Percentiles rank a stretch among this genome's conserved stretches.
Evolutionary conservation across 1,140 invertebrate genomes (phyloP).

Genomic region (Forficula auricularia): DNA sequence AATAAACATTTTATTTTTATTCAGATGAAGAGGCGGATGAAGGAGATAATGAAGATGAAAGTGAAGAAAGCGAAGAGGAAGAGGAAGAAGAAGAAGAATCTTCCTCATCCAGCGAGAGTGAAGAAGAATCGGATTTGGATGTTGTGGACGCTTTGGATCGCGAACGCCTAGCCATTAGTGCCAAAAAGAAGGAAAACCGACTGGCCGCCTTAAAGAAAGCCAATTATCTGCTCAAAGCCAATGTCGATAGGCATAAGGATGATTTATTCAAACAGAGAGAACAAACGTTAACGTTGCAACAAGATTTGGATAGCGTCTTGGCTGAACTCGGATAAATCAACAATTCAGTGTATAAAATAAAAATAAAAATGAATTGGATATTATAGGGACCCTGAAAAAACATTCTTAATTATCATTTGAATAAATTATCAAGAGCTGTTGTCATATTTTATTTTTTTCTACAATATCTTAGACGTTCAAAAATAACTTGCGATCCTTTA

Average conservation of each 20-base stretch:
- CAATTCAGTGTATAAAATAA: background rate
- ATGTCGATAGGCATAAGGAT: constrained; percentile 68
- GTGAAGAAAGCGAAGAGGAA: constrained; percentile 39
- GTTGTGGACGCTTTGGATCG: constrained; percentile 41
- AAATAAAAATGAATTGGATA: no score
- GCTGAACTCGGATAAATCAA: constrained; percentile 46
- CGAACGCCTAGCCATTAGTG: constrained; percentile 34
- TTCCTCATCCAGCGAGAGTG: constrained; percentile 35
- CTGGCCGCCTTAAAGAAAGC: constrained; percentile 65
- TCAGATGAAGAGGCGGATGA: constrained; percentile 42
- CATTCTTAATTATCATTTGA: no score
- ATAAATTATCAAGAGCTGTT: no score
- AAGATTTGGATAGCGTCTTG: constrained; percentile 64
- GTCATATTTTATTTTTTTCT: no score
- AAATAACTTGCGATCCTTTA: no score
- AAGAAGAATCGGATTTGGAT: constrained; percentile 44
- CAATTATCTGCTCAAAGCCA: constrained; percentile 66
- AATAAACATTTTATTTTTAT: constrained; percentile 23
- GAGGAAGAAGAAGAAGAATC: constrained; percentile 38
- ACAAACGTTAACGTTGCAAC: constrained; percentile 50
- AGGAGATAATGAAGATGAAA: constrained; percentile 35
- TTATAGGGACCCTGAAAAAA: no score
- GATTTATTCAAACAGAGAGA: constrained; percentile 65
- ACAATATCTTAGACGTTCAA: no score
- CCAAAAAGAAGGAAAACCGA: constrained; percentile 55